Percentiles rank a stretch among this genome's conserved stretches.
phyloP scores from a whole-genome alignment of 2,888 invertebrate genomes.

The Trilocha varians region DNA sequence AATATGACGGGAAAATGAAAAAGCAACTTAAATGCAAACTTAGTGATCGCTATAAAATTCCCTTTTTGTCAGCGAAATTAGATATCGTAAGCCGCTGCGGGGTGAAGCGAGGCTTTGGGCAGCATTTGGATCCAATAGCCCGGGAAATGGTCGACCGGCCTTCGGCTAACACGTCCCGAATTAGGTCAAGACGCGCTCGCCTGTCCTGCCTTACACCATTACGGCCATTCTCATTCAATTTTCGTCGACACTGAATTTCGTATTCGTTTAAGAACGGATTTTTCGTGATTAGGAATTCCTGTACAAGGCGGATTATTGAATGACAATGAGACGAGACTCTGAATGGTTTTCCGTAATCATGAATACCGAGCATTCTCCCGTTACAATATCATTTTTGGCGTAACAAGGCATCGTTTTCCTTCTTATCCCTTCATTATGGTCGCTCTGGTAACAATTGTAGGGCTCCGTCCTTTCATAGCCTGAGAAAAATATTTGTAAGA shows the following conservation, averaged over 20 bases:
- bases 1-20: background rate
- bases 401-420: slow-evolving; percentile 3
- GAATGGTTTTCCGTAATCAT: too few species aligned
- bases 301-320: background rate
- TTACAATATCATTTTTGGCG: slow-evolving; percentile 13
- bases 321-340: background rate
- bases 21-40: slow-evolving; percentile 20
- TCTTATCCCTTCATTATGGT: slow-evolving; percentile 4
- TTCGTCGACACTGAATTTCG: slow-evolving; percentile 9
- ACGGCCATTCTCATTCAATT: slow-evolving; percentile 33
- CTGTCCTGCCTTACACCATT: slow-evolving; percentile 34
- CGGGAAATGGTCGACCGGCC: slow-evolving; percentile 36
- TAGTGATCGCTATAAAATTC: slow-evolving; percentile 28
- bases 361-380: slow-evolving; percentile 10
- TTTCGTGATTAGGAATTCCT: background rate
- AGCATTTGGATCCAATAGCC: slow-evolving; percentile 47
- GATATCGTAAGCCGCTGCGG: slow-evolving; percentile 35
- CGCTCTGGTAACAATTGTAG: slow-evolving; percentile 2
- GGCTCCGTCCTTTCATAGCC: background rate
- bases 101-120: slow-evolving; percentile 23
- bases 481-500: slow-evolving; percentile 14
- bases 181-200: slow-evolving; percentile 46
- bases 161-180: slow-evolving; percentile 33
- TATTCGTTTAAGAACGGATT: background rate
- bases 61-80: slow-evolving; percentile 40